Evolutionary conservation across 2,797 vertebrate species (phyloP).

Genomic region (Poeciliopsis turneri): DNA sequence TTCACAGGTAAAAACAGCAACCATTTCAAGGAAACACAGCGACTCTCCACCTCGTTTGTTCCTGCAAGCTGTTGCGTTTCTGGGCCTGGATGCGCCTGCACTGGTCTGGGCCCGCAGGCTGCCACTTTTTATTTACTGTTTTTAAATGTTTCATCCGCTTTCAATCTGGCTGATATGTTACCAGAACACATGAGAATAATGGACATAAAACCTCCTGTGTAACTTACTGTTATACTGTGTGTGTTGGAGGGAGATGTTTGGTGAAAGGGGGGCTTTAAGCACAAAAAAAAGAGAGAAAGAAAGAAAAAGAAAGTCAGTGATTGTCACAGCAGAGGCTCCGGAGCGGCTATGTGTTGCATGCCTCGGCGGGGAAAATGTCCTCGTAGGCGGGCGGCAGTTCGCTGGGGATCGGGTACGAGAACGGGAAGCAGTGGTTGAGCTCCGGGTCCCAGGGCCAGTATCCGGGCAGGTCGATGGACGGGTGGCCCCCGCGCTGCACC

Average conservation of each 20-base stretch:
- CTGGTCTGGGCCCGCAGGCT: constrained; percentile 34
- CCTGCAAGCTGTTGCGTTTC: constrained; percentile 64
- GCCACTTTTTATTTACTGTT: background rate
- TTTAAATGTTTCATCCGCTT: background rate
- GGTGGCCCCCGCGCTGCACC: constrained; percentile 90
- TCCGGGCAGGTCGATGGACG: constrained; percentile 92
- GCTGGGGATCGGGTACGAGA: constrained; percentile 87
- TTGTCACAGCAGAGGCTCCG: constrained; percentile 75
- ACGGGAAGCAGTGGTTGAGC: constrained; percentile 89
- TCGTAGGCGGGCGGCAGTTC: constrained; percentile 91
- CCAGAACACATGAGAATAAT: constrained; percentile 36
- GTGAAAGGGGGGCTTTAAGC: constrained; percentile 19
- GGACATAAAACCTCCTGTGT: constrained; percentile 26
- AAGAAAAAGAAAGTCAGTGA: constrained; percentile 63
- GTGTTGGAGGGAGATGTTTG: background rate
- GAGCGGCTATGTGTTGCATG: constrained; percentile 75
- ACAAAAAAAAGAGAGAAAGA: background rate
- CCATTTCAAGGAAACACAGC: constrained; percentile 63
- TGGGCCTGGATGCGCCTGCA: constrained; percentile 39
- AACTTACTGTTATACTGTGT: constrained; percentile 42
- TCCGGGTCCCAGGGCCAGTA: constrained; percentile 91
- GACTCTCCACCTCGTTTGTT: constrained; percentile 44
- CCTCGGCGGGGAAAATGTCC: constrained; percentile 88
- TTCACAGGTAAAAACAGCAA: constrained; percentile 74
- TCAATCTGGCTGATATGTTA: constrained; percentile 40